A percentile compares a stretch with the other conserved stretches of the same genome.
Conservation (phyloP, 2,888 invertebrate genomes). For the Eremobia ochroleuca region DNA sequence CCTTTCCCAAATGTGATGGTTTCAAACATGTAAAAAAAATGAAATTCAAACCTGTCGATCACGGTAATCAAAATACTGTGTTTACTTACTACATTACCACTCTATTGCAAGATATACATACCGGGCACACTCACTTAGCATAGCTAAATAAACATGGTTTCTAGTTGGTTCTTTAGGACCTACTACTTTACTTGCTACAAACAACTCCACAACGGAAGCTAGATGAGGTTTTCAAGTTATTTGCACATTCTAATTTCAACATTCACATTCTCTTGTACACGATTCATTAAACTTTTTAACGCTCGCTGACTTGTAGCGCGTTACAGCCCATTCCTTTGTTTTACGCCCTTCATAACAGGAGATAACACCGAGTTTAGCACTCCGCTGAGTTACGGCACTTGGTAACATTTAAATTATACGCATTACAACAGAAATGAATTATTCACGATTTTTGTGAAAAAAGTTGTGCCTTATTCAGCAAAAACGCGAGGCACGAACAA, state of each 20-base stretch:
- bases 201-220: background rate
- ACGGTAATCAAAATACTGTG: too few species aligned
- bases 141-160: background rate
- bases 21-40: too few species aligned
- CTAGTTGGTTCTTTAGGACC: background rate
- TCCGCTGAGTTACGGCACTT: conserved; percentile 27
- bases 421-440: conserved; percentile 19
- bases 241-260: conserved; percentile 14
- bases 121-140: background rate
- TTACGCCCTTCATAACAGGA: conserved; percentile 34
- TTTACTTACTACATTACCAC: background rate
- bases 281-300: conserved; percentile 48
- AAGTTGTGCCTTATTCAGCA: background rate
- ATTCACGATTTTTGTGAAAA: conserved; percentile 1
- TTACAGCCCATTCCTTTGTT: conserved; percentile 44
- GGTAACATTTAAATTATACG: conserved; percentile 39
- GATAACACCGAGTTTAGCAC: conserved; percentile 39
- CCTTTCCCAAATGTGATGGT: too few species aligned
- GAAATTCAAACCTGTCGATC: too few species aligned
- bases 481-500: background rate
- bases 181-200: background rate
- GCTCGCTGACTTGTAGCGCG: conserved; percentile 17
- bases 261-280: background rate
- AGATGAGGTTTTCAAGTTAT: background rate
- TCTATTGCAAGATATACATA: background rate